These are phyloP conservation scores for Anthophora plumipes DNA, from an alignment of 2,888 invertebrate genomes.

Conservation along the genomic window DNA sequence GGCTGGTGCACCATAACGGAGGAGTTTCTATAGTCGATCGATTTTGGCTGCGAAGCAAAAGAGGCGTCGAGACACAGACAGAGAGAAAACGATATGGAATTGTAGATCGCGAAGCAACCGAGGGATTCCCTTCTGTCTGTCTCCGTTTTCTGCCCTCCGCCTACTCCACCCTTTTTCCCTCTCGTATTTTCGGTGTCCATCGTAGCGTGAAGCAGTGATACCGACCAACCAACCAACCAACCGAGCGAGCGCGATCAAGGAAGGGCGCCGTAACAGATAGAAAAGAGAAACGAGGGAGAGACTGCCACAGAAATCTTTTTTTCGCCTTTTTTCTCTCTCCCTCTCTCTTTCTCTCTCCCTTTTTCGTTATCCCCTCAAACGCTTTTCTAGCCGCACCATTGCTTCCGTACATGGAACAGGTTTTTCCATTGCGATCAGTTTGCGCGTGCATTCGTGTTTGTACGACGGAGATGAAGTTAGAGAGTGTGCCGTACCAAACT, in stretches of 20 bases:
- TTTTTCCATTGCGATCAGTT: constrained; percentile 59
- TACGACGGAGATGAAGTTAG: not conserved
- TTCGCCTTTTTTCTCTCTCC: constrained; percentile 61
- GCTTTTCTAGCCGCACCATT: constrained; percentile 70
- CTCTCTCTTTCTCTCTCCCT: constrained; percentile 25
- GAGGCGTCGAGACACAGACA: constrained; percentile 41
- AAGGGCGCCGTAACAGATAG: constrained; percentile 38
- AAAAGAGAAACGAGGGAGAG: constrained; percentile 30
- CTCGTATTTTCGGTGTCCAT: constrained; percentile 77
- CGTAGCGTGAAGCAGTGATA: constrained; percentile 80
- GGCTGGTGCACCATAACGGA: constrained; percentile 1
- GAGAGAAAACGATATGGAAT: constrained; percentile 37
- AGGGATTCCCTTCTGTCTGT: constrained; percentile 59
- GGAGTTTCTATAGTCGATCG: constrained; percentile 70
- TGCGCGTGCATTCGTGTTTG: constrained; percentile 21
- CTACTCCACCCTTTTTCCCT: constrained; percentile 49
- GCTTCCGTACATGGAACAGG: constrained; percentile 65
- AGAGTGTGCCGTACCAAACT: not conserved
- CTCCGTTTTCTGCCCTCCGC: constrained; percentile 38
- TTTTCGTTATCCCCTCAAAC: constrained; percentile 69
- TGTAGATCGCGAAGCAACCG: constrained; percentile 63
- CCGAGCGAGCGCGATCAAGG: constrained; percentile 66
- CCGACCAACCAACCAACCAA: constrained; percentile 74
- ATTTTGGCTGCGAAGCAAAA: constrained; percentile 58
- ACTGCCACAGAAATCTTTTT: constrained; percentile 50